Conservation (phyloP, 2,888 invertebrate species). For the Julus scanicus region DNA sequence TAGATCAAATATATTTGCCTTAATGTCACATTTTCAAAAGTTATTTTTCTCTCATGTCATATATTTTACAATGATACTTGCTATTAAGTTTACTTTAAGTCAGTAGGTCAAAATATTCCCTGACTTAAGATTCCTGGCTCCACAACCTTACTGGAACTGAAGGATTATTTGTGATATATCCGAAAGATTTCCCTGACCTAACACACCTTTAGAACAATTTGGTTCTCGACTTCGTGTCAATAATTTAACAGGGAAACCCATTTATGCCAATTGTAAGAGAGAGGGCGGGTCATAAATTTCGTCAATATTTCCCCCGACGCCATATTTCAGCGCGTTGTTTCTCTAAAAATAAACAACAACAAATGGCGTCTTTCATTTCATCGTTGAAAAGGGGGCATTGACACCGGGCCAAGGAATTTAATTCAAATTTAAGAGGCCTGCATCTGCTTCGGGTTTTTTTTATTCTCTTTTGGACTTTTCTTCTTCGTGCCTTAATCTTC, state of each 20-base stretch:
- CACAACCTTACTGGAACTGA: too few species aligned
- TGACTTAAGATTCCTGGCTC: too few species aligned
- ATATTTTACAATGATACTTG: too few species aligned
- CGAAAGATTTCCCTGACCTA: background rate
- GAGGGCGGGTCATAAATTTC: background rate
- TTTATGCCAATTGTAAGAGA: background rate
- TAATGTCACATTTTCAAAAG: too few species aligned
- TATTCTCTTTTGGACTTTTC: background rate
- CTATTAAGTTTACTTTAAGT: too few species aligned
- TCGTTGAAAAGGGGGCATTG: constrained; percentile 31
- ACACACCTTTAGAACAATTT: background rate
- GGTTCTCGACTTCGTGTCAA: background rate
- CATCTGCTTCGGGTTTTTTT: background rate
- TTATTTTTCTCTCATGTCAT: too few species aligned
- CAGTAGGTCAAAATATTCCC: too few species aligned
- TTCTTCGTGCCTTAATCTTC: constrained; percentile 4
- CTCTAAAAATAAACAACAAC: constrained; percentile 36
- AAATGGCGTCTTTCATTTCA: background rate
- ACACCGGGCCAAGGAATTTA: constrained; percentile 24
- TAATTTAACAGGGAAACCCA: background rate
- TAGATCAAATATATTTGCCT: too few species aligned
- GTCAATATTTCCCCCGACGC: background rate
- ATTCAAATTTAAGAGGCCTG: constrained; percentile 30
- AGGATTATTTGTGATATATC: too few species aligned
- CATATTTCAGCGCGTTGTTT: constrained; percentile 5